Conservation (phyloP, 2,888 invertebrate species). For the Labia minor region DNA sequence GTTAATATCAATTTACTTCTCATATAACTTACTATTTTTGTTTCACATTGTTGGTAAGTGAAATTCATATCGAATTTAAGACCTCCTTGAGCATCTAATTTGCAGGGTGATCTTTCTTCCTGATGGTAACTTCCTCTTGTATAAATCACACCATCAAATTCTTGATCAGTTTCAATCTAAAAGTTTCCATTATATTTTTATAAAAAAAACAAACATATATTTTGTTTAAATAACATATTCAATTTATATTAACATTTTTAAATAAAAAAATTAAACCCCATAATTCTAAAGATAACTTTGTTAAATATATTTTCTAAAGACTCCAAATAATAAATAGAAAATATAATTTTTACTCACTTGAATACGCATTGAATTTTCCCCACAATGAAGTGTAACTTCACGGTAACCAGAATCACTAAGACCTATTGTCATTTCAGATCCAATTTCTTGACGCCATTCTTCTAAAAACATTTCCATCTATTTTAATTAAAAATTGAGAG, state of each 20-base stretch:
- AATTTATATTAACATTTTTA: too few relatives aligned
- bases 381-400: conserved; percentile 45
- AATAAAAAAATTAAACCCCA: too few relatives aligned
- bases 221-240: too few relatives aligned
- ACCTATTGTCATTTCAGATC: conserved; percentile 46
- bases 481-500: too few relatives aligned
- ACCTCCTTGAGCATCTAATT: conserved; percentile 36
- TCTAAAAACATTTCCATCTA: conserved; percentile 30
- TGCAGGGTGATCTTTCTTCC: conserved; percentile 45
- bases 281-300: too few relatives aligned
- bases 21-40: conserved; percentile 38
- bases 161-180: conserved; percentile 41
- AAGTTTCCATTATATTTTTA: background rate
- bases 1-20: too few relatives aligned
- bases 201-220: conserved; percentile 16
- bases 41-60: conserved; percentile 46
- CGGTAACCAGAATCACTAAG: conserved; percentile 46
- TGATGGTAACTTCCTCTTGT: conserved; percentile 48
- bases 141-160: conserved; percentile 51
- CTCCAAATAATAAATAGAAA: too few relatives aligned
- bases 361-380: conserved; percentile 44
- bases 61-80: conserved; percentile 44
- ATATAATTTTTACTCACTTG: conserved; percentile 27
- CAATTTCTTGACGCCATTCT: conserved; percentile 43
- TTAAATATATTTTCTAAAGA: too few relatives aligned